A percentile compares a stretch with the other conserved stretches of the same genome.
Evolutionary conservation across 2,113 vertebrate species (phyloP).

Genomic region (Tyrannus savana): DNA sequence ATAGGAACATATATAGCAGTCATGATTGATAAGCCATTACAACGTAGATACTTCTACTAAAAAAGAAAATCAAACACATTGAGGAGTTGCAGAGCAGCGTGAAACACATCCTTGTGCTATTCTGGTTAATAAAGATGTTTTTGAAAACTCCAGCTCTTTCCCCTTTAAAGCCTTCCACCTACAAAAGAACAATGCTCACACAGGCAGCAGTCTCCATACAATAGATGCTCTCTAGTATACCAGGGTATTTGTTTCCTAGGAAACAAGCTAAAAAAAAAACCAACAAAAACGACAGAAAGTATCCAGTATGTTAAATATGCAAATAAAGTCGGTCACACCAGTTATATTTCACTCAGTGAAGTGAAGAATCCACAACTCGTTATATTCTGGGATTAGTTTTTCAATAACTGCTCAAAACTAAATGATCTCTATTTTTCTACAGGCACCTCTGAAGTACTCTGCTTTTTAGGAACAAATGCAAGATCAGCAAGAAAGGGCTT

Average conservation of each 20-base stretch:
- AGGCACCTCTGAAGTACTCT: not conserved
- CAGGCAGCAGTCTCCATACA: conserved; percentile 18
- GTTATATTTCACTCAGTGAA: conserved; percentile 55
- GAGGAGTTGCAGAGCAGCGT: not conserved
- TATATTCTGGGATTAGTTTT: not conserved
- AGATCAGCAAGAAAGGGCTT: not conserved
- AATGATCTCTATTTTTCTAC: not conserved
- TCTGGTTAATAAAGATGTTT: conserved; percentile 28
- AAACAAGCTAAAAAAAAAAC: conserved; percentile 36
- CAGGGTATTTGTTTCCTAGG: conserved; percentile 64
- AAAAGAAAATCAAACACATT: not conserved
- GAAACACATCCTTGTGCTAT: not conserved
- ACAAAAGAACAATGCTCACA: conserved; percentile 48
- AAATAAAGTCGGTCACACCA: conserved; percentile 69
- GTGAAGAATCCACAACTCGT: conserved; percentile 8
- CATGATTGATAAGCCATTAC: not conserved
- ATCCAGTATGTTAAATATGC: conserved; percentile 58
- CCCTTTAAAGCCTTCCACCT: conserved; percentile 5
- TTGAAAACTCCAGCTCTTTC: conserved; percentile 9
- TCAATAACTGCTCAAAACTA: not conserved
- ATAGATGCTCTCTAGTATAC: conserved; percentile 21
- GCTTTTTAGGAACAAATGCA: not conserved
- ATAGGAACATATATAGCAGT: not conserved
- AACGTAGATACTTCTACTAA: not conserved
- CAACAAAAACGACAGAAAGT: not conserved